Evolutionary conservation across 37 sponge, comb jelly and placozoan genomes (phyloP), one percentile per base, ranked within the genome.

Genomic region (Petrosia ficiformis): DNA sequence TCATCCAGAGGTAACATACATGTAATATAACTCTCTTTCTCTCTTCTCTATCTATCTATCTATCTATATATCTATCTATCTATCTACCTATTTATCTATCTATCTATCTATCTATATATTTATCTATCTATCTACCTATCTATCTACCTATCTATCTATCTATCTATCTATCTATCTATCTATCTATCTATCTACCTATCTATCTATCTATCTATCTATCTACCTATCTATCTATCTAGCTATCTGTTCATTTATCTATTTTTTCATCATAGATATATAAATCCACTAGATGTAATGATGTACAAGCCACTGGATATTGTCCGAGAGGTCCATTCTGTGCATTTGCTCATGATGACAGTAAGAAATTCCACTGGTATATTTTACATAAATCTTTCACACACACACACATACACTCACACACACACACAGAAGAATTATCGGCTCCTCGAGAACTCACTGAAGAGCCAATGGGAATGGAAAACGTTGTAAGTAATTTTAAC

Each of bases 321-420:
- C 99, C 99, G 1, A 82, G 99, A 34, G 99, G 96, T 35, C 94
- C 99, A 30, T 98, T 95, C 79, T 98, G 99, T 80, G 99, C 99
- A 6, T 98, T 98, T 81, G 95, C 99, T 26, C 99, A 98, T 70
- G 89, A 90, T 57, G 99, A 95, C 43, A 77, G 92, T 87, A 85
- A 92, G 86, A 40, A 38, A 60, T 29, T 5, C 38, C n/a, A n/a
- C n/a, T n/a, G n/a, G n/a, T n/a, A n/a, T n/a, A n/a, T n/a, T n/a
- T 8, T 64, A 26, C 30, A 32, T 64, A 11, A 14, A 64, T 1
- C 28, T 33, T 64, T 22, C 32, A 4, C 22, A 24, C 33, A 30
- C 36, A 28, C 31, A 30, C 36, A 34, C 57, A 30, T 30, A 35
- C 32, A 73, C 57, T 52, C 57, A 34, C 36, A 44, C 35, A 24